A percentile compares a stretch with the other conserved stretches of the same genome.
Conservation (phyloP, 2,113 vertebrate genomes). For the Spheniscus mendiculus region DNA sequence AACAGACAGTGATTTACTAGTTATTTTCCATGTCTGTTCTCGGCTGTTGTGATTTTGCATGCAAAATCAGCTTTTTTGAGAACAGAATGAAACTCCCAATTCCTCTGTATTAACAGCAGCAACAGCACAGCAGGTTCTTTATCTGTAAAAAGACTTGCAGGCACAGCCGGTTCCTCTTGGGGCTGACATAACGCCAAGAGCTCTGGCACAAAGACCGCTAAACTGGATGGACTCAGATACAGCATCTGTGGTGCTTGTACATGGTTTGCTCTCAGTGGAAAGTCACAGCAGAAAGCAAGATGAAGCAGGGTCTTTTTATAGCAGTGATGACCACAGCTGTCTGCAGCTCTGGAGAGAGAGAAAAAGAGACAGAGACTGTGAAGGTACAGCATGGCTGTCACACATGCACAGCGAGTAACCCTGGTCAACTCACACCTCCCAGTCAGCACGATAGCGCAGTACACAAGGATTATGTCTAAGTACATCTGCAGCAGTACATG, state of each 20-base stretch:
- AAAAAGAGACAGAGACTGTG: not conserved
- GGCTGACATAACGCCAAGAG: not conserved
- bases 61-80: not conserved
- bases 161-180: not conserved
- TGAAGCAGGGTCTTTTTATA: not conserved
- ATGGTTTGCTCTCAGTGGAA: not conserved
- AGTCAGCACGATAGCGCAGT: rapidly evolving
- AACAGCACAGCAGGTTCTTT: not conserved
- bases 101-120: not conserved
- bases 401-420: rapidly evolving
- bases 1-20: not conserved
- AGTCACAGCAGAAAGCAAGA: not conserved
- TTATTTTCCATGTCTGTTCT: not conserved
- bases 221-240: not conserved
- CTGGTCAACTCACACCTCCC: not conserved
- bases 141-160: not conserved
- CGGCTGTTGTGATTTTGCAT: not conserved
- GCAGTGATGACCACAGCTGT: not conserved
- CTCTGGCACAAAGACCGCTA: not conserved
- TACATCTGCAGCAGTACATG: not conserved
- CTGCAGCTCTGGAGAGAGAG: not conserved
- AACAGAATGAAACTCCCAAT: not conserved
- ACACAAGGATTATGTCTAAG: not conserved
- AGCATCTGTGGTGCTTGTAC: not conserved
- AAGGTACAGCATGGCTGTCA: not conserved